Percentiles rank a stretch among this genome's conserved stretches.
Conservation (phyloP, 2,888 invertebrate genomes). For the Noctua janthe region DNA sequence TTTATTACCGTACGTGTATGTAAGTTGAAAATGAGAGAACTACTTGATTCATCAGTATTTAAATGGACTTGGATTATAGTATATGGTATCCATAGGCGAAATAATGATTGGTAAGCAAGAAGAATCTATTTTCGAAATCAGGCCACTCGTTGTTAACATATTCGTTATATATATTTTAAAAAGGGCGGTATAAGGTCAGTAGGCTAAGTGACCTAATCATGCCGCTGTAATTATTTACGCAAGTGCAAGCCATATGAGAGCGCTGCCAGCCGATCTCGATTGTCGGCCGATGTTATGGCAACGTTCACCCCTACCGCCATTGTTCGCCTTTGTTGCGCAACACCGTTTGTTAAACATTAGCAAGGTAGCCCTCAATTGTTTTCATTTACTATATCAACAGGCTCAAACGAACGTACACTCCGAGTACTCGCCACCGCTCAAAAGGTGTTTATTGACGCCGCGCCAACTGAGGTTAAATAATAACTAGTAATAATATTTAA, state of each 20-base stretch:
- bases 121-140: not conserved
- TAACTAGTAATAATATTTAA: constrained; percentile 19
- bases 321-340: constrained; percentile 86
- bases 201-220: constrained; percentile 64
- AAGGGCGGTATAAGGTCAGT: not conserved
- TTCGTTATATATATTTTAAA: not conserved
- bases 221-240: constrained; percentile 67
- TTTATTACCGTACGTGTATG: not conserved
- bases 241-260: constrained; percentile 66
- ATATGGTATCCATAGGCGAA: not conserved
- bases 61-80: not conserved
- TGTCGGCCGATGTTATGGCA: constrained; percentile 85
- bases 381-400: constrained; percentile 82
- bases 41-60: not conserved
- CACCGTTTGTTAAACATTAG: constrained; percentile 86
- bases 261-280: constrained; percentile 67
- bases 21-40: not conserved
- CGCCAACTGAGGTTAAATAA: constrained; percentile 37
- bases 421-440: constrained; percentile 35
- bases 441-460: constrained; percentile 42
- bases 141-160: not conserved
- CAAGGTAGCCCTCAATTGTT: constrained; percentile 81
- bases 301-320: constrained; percentile 81
- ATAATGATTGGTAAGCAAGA: not conserved
- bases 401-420: constrained; percentile 55